Evolutionary conservation across 92 coral and sea anemone species (phyloP).

Genomic region (Epizoanthus rinbou): DNA sequence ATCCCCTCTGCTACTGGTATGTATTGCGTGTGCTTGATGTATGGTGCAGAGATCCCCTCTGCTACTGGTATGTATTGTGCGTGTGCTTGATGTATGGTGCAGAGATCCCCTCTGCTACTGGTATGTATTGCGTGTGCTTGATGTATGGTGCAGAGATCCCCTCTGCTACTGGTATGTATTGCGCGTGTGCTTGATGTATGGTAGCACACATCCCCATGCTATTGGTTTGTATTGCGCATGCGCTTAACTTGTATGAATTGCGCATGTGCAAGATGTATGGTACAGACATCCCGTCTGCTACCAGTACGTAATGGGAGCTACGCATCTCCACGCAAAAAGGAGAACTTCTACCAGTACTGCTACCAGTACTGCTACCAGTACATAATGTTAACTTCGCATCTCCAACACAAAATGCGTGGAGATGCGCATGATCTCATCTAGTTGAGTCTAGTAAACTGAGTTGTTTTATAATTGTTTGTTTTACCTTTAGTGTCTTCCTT

Average conservation of each 20-base stretch:
- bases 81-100: constrained; percentile 53
- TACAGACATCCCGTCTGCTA: constrained; percentile 35
- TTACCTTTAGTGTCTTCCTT: too few relatives aligned
- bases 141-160: too few relatives aligned
- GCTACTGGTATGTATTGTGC: constrained; percentile 53
- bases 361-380: constrained; percentile 42
- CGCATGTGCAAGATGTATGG: constrained; percentile 48
- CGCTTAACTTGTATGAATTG: too few relatives aligned
- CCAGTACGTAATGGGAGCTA: constrained; percentile 26
- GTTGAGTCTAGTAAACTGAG: too few relatives aligned
- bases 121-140: too few relatives aligned
- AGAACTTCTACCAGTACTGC: too few relatives aligned
- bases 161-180: too few relatives aligned
- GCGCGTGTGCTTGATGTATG: constrained; percentile 45
- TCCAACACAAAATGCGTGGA: too few relatives aligned
- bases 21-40: constrained; percentile 31
- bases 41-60: constrained; percentile 60
- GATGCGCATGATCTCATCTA: too few relatives aligned
- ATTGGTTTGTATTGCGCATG: constrained; percentile 37
- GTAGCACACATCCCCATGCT: constrained; percentile 53
- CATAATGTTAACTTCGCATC: background rate
- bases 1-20: constrained; percentile 63
- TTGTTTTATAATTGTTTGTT: too few relatives aligned
- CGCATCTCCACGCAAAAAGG: too few relatives aligned
- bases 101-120: too few relatives aligned